Percentiles rank a stretch among this genome's conserved stretches.
These are phyloP conservation scores for Pipistrellus nathusii DNA, from an alignment of 2,797 vertebrate genomes.

Conservation along the genomic window DNA sequence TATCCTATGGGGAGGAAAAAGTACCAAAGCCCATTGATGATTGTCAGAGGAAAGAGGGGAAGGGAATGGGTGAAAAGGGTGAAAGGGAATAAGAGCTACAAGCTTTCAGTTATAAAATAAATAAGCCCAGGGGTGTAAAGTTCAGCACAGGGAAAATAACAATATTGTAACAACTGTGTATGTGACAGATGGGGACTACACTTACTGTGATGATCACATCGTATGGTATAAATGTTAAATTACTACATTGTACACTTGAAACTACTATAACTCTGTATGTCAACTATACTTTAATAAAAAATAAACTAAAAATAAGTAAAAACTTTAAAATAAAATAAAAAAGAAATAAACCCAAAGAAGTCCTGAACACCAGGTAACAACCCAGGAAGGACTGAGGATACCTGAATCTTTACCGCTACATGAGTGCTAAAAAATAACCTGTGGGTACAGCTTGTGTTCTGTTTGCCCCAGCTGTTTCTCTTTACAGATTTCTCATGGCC, in stretches of 20 bases:
- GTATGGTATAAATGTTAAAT: not conserved
- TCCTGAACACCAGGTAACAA: not conserved
- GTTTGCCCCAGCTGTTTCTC: not conserved
- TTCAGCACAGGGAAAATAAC: not conserved
- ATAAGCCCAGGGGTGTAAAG: not conserved
- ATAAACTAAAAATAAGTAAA: not conserved
- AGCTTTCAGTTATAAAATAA: not conserved
- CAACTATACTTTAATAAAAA: not conserved
- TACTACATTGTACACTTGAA: not conserved
- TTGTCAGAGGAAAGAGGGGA: not conserved
- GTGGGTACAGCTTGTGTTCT: not conserved
- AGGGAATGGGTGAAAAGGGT: too few species aligned
- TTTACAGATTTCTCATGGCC: not conserved
- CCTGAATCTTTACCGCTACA: not conserved
- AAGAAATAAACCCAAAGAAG: not conserved
- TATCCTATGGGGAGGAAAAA: not conserved
- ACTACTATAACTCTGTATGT: not conserved
- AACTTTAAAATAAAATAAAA: not conserved
- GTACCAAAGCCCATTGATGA: not conserved
- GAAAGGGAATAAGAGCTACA: not conserved
- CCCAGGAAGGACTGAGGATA: not conserved
- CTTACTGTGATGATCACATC: too few species aligned
- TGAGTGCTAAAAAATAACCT: not conserved
- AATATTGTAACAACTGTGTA: fast-evolving
- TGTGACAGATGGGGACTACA: not conserved